phyloP scores from a whole-genome alignment of 2,797 vertebrate species.

The Babyrousa celebensis region DNA sequence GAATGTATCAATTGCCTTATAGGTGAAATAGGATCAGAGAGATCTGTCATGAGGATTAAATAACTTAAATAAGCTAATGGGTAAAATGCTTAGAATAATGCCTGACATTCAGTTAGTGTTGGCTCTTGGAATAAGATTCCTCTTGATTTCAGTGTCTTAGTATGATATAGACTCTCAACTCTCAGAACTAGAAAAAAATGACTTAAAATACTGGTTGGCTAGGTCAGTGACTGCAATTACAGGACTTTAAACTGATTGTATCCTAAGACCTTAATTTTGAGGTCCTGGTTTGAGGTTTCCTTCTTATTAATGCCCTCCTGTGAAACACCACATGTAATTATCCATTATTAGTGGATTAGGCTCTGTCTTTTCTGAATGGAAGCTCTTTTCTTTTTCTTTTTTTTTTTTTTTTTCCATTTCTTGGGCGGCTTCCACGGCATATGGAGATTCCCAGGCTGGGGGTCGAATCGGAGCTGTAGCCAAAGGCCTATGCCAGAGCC shows the following conservation, averaged over 20 bases:
- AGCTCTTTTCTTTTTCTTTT: background rate
- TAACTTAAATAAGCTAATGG: background rate
- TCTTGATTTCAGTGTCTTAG: background rate
- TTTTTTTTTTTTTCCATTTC: no score
- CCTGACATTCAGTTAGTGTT: background rate
- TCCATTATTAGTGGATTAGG: background rate
- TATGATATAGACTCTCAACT: background rate
- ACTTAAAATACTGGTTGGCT: background rate
- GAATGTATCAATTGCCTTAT: background rate
- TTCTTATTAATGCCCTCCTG: background rate
- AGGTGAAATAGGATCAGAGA: conserved; percentile 21
- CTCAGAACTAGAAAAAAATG: background rate
- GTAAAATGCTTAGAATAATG: background rate
- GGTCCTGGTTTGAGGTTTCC: background rate
- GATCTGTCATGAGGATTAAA: conserved; percentile 25
- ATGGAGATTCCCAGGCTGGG: no score
- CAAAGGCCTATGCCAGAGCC: no score
- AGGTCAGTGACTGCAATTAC: background rate
- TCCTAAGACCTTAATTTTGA: background rate
- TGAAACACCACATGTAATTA: background rate
- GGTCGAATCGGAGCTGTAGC: no score
- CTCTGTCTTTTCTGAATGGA: background rate
- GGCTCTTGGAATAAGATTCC: background rate
- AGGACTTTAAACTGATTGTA: background rate
- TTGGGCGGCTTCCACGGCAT: no score